phyloP scores from a whole-genome alignment of 2,797 vertebrate genomes.

The Cirrhinus molitorella region DNA sequence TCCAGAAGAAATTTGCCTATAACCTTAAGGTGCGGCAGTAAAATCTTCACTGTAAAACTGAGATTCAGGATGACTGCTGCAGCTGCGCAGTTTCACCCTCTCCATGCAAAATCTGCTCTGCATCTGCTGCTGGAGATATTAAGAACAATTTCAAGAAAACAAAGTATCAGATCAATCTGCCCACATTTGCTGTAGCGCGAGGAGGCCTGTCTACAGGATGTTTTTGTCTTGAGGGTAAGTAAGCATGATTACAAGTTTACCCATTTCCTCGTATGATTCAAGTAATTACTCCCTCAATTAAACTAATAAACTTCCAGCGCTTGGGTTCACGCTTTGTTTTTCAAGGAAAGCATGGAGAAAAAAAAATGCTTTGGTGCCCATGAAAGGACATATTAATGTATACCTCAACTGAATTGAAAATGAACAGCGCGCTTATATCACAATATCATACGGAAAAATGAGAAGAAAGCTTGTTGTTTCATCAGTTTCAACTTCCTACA shows the following conservation, averaged over 20 bases:
- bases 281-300: slow-evolving; percentile 36
- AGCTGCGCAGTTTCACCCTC: slow-evolving; percentile 14
- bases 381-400: background rate
- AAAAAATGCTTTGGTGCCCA: background rate
- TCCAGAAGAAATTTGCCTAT: background rate
- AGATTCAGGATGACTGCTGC: background rate
- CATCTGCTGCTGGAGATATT: slow-evolving; percentile 12
- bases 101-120: slow-evolving; percentile 12
- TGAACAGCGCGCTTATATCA: background rate
- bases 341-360: background rate
- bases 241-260: slow-evolving; percentile 33
- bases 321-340: background rate
- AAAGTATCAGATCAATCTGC: slow-evolving; percentile 1
- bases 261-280: slow-evolving; percentile 31
- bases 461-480: background rate
- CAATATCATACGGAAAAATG: background rate
- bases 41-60: background rate
- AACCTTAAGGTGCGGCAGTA: background rate
- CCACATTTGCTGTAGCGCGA: slow-evolving; percentile 7
- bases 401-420: background rate
- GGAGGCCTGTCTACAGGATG: slow-evolving; percentile 31
- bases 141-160: slow-evolving; percentile 9
- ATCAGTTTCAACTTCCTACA: background rate
- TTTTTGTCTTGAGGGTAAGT: slow-evolving; percentile 36
- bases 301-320: slow-evolving; percentile 22